Conservation (phyloP, 2,888 invertebrate genomes). For the Catocala sponsa region DNA sequence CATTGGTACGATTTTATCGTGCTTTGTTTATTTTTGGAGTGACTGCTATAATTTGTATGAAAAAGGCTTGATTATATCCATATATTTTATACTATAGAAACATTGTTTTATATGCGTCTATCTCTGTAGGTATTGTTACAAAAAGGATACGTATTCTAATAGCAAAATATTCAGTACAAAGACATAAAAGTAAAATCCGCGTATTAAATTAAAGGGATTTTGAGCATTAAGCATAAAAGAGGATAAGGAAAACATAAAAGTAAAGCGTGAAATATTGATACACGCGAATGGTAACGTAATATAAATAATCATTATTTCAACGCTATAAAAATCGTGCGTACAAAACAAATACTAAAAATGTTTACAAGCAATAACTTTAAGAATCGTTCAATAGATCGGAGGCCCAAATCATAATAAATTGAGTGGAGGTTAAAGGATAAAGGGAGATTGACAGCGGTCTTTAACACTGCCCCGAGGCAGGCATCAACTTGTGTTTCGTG, state of each 20-base stretch:
- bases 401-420: conserved; percentile 77
- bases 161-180: conserved; percentile 22
- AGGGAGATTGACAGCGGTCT: conserved; percentile 77
- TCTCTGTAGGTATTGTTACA: too few species aligned
- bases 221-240: conserved; percentile 32
- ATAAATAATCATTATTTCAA: conserved; percentile 42
- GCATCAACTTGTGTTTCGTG: conserved; percentile 70
- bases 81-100: too few species aligned
- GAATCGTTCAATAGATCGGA: conserved; percentile 50
- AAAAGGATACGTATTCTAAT: too few species aligned
- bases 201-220: conserved; percentile 38
- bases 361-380: conserved; percentile 55
- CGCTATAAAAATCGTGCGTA: conserved; percentile 40
- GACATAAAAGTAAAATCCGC: conserved; percentile 26
- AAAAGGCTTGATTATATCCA: too few species aligned
- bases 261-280: conserved; percentile 33
- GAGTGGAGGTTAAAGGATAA: conserved; percentile 75
- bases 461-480: conserved; percentile 68
- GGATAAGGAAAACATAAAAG: conserved; percentile 31
- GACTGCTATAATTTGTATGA: not conserved
- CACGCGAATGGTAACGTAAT: conserved; percentile 36
- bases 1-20: conserved; percentile 4
- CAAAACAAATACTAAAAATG: conserved; percentile 59
- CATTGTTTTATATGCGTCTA: too few species aligned
- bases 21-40: conserved; percentile 4